These are phyloP conservation scores for Bombus affinis DNA, from an alignment of 1,140 invertebrate species.

Conservation along the genomic window DNA sequence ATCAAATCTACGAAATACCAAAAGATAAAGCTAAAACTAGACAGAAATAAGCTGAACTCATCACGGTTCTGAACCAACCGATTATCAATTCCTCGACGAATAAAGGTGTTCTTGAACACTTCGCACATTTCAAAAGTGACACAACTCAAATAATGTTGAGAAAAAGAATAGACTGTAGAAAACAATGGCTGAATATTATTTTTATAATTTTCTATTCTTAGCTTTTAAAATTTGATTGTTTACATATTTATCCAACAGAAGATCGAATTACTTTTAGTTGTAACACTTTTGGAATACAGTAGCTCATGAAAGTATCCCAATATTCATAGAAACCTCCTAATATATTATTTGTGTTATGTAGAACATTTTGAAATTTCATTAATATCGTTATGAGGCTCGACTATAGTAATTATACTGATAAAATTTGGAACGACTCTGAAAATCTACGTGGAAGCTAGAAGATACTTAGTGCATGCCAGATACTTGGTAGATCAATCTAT, in stretches of 20 bases:
- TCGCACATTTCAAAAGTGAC: neutral
- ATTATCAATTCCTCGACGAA: neutral
- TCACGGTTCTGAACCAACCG: neutral
- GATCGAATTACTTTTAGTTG: neutral
- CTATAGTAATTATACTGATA: neutral
- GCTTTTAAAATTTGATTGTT: neutral
- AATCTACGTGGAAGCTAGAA: no score
- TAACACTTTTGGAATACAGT: neutral
- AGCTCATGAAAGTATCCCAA: neutral
- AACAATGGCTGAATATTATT: no score
- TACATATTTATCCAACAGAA: neutral
- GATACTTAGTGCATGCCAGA: no score
- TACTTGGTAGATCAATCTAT: no score
- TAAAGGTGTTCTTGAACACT: neutral
- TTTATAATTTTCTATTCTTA: neutral
- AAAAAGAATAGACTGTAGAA: no score
- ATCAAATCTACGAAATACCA: neutral
- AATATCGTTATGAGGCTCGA: neutral
- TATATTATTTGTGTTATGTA: neutral
- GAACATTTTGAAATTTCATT: neutral
- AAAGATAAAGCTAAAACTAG: neutral
- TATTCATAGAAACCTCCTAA: neutral
- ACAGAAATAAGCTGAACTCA: neutral
- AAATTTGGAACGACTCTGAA: no score
- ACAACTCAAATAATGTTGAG: neutral